Evolutionary conservation across 2,797 vertebrate species (phyloP).

Genomic region (Sarcophilus harrisii): DNA sequence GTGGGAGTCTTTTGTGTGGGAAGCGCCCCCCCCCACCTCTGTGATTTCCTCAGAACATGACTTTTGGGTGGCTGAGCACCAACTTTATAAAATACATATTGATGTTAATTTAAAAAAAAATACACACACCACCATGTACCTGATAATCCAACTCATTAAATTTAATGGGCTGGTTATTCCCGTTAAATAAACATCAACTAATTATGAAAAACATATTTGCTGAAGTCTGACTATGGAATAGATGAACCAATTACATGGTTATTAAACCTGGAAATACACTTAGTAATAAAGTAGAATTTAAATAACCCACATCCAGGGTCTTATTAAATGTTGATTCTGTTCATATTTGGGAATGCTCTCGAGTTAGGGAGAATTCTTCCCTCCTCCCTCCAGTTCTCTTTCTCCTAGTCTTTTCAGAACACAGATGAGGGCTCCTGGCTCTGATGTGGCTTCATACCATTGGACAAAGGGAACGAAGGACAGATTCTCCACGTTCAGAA

Average conservation of each 20-base stretch:
- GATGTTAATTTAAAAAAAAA: conserved; percentile 70
- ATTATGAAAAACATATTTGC: conserved; percentile 87
- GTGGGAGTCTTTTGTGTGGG: neutral
- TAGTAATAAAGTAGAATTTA: conserved; percentile 81
- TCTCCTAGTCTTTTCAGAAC: neutral
- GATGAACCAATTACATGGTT: conserved; percentile 85
- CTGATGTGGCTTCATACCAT: neutral
- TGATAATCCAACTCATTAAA: conserved; percentile 85
- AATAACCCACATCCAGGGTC: conserved; percentile 82
- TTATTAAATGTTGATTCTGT: conserved; percentile 82
- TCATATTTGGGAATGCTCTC: conserved; percentile 51
- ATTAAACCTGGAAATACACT: conserved; percentile 85
- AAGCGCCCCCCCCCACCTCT: no score
- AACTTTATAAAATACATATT: conserved; percentile 51
- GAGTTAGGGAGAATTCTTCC: neutral
- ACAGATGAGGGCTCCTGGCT: neutral
- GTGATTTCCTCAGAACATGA: neutral
- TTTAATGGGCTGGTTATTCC: conserved; percentile 84
- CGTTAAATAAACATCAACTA: conserved; percentile 86
- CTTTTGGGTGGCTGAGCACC: neutral
- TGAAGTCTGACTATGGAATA: conserved; percentile 84
- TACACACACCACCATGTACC: conserved; percentile 65
- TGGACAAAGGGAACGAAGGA: neutral
- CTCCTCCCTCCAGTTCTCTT: neutral
- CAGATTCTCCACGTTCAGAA: neutral